phyloP scores from a whole-genome alignment of 2,888 invertebrate species.

The Globia sparganii region DNA sequence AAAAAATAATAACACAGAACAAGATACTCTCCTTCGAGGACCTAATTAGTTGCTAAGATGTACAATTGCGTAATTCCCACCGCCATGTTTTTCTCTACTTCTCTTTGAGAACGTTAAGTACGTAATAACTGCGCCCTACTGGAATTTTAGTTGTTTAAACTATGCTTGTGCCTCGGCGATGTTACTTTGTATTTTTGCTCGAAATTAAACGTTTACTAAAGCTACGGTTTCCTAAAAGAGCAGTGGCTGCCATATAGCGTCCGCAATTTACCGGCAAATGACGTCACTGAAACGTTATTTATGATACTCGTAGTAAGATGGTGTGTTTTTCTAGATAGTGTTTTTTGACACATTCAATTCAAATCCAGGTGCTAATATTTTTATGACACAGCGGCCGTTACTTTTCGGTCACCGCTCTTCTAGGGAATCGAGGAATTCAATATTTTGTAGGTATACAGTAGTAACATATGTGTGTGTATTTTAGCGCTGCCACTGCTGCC shows the following conservation, averaged over 20 bases:
- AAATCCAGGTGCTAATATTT: not conserved
- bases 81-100: conserved; percentile 51
- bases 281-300: not conserved
- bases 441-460: not conserved
- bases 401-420: not conserved
- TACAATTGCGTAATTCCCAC: conserved; percentile 54
- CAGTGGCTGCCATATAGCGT: not conserved
- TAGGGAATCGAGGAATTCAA: not conserved
- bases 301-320: not conserved
- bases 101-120: conserved; percentile 67
- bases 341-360: not conserved
- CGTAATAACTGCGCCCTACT: conserved; percentile 74
- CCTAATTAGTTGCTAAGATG: conserved; percentile 47
- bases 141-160: conserved; percentile 70
- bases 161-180: conserved; percentile 67
- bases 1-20: not conserved
- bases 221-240: not conserved
- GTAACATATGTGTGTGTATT: not conserved
- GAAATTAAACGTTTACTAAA: conserved; percentile 68
- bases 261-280: not conserved
- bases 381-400: not conserved
- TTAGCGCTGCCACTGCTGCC: not conserved
- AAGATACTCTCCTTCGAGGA: not conserved
- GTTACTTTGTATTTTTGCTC: conserved; percentile 69
- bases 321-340: no score